Base-by-base conservation (phyloP, 2,113 vertebrate species). In the Pitta sordida region DNA sequence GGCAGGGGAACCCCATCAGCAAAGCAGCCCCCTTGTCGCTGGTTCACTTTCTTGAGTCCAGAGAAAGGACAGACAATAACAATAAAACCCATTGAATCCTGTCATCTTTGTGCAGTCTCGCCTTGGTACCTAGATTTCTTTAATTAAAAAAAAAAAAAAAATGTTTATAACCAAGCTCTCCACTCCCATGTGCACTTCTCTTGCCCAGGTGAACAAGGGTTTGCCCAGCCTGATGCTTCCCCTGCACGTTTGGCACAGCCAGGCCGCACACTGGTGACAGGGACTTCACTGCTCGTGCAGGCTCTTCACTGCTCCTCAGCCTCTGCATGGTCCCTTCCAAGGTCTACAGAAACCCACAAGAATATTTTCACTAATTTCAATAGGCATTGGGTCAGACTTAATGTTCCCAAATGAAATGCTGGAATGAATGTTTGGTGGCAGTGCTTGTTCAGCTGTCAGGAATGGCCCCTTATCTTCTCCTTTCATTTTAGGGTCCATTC, bases 121-220 rank as follows among this genome's bases (percentile, higher is more conserved):
- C 26, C n/a, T 71, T 15, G 6, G 29, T 44, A 76, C 23, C 34
- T 13, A 13, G 17, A 17, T 48, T 62, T 56, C 77, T 51, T 23
- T 15, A 65, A 83, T 21, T 32, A 7, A 34, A 43, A 29, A 23
- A 6, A 22, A 41, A 3, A 39, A 0, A n/a, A 6, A 37, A 37
- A 62, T 18, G 46, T 22, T 48, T 37, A 18, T 22, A 60, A 36
- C n/a, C 37, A 60, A 7, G 17, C 36, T 23, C 9, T 44, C 48
- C 7, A 2, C 11, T 44, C 4, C 22, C 0, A 0, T 18, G n/a
- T 41, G 51, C 22, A 0, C 24, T 60, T 26, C 41, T 22, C 27
- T 8, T 15, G 51, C 41, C 41, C 52, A 32, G 15, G 20, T 1
- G 10, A 29, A 29, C 22, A 21, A 30, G 58, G 18, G 16, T 55